These are phyloP conservation scores for Adelosebastes latens DNA, from an alignment of 2,797 vertebrate genomes.

Conservation along the genomic window DNA sequence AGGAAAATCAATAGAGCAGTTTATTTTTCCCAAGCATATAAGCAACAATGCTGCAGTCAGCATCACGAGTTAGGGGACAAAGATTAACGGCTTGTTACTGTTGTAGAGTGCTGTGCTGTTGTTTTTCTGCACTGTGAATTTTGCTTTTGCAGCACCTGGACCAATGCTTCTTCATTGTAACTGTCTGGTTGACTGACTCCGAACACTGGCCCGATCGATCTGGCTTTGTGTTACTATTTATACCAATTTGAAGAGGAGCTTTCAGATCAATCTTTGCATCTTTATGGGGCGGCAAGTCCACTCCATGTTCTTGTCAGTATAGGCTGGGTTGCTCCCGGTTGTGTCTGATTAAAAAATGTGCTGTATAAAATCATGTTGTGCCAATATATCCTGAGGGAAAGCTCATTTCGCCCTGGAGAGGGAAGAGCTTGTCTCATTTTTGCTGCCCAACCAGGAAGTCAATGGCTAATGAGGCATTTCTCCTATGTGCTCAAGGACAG, in stretches of 20 bases:
- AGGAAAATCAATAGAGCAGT: conserved; percentile 58
- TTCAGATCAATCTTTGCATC: not conserved
- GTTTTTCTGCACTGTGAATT: conserved; percentile 36
- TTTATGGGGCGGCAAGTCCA: not conserved
- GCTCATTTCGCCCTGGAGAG: not conserved
- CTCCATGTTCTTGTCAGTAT: not conserved
- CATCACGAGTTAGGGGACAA: conserved; percentile 61
- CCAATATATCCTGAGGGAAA: not conserved
- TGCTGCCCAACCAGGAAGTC: conserved; percentile 33
- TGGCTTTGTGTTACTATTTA: conserved; percentile 29
- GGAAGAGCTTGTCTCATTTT: conserved; percentile 21
- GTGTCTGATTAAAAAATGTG: not conserved
- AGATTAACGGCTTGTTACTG: conserved; percentile 59
- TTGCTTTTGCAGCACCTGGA: conserved; percentile 50
- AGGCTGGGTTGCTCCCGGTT: not conserved
- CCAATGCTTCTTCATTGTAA: conserved; percentile 3
- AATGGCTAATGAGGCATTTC: conserved; percentile 53
- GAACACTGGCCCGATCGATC: conserved; percentile 23
- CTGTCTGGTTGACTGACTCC: conserved; percentile 29
- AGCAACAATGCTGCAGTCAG: conserved; percentile 48
- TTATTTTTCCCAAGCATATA: conserved; percentile 31
- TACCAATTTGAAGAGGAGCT: not conserved
- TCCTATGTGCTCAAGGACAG: conserved; percentile 33
- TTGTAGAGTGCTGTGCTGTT: conserved; percentile 26
- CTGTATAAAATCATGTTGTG: not conserved